Percentiles rank a stretch among this genome's conserved stretches.
Conservation (phyloP, 2,797 vertebrate species). For the Vespertilio murinus region DNA sequence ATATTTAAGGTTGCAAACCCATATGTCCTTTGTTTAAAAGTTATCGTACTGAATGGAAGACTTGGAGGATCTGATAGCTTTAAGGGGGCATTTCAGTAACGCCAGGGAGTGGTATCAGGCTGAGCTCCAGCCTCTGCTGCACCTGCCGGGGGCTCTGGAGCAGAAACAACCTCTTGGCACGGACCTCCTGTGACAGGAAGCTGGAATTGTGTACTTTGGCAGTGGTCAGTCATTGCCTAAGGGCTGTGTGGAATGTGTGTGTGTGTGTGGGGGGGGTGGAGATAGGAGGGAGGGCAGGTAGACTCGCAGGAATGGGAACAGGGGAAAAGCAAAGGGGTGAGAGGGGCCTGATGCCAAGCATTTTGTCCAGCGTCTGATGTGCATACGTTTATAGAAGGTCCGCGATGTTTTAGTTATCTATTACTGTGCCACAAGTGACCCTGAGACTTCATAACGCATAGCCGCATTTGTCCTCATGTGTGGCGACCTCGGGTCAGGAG, state of each 20-base stretch:
- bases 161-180: too few relatives aligned
- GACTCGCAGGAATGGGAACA: not conserved
- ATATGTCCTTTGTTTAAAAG: conserved; percentile 16
- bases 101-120: not conserved
- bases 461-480: not conserved
- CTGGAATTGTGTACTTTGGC: not conserved
- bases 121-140: not conserved
- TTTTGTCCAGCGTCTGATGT: not conserved
- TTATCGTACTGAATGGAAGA: not conserved
- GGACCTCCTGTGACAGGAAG: not conserved
- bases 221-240: not conserved
- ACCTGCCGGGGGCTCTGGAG: not conserved
- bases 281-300: not conserved
- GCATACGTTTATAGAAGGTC: not conserved
- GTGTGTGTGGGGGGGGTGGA: not conserved
- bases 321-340: not conserved
- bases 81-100: not conserved
- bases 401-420: too few relatives aligned
- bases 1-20: not conserved
- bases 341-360: too few relatives aligned
- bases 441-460: not conserved
- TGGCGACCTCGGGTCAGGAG: not conserved
- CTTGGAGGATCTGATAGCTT: not conserved
- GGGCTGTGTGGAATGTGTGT: not conserved
- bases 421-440: not conserved